Base-by-base conservation (phyloP, 2,797 vertebrate genomes). In the Amblyopsis hoosieri region DNA sequence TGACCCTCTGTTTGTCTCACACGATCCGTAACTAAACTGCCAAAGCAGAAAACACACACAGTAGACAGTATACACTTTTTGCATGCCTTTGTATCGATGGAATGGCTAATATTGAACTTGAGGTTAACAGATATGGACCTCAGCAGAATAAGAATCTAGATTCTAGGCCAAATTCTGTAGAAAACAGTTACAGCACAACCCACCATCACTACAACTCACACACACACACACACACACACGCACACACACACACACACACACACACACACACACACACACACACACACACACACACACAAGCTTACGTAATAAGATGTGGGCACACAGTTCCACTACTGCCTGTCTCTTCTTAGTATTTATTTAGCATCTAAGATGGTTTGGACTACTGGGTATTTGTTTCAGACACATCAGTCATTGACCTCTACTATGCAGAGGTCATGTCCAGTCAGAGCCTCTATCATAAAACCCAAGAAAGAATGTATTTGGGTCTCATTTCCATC, bases 391-490 rank as follows among this genome's bases (percentile, higher is more conserved):
- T 80, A 76, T 79, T 69, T 66, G 62, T 67, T 47, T 45, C 46
- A 8, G 64, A 59, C 54, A 50, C 33, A 37, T 37, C 65, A 77
- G 68, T 90, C 79, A 86, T 90, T 90, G 67, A 83, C 66, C 72
- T 85, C 83, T 87, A 85, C 80, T 86, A 74, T 51, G 54, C 66
- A 74, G 70, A 85, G 88, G 86, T 92, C 90, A 85, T 61, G 85
- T 89, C 71, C 67, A 80, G 75, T 69, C 73, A 80, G 70, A 85
- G 85, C 72, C 70, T 66, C 69, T 62, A 76, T 89, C 84, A 86
- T 90, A 91, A 92, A 92, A 82, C 65, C 68, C 14, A 51, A 60
- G 69, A 81, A 90, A 82, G 89, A 91, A 91, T 92, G 88, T 78
- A 72, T 69, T 82, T 70, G 75, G 77, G 84, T 75, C 71, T 74